Percentiles rank a stretch among this genome's conserved stretches.
Conservation (phyloP, 2,113 vertebrate genomes). For the Pangasianodon gigas region DNA sequence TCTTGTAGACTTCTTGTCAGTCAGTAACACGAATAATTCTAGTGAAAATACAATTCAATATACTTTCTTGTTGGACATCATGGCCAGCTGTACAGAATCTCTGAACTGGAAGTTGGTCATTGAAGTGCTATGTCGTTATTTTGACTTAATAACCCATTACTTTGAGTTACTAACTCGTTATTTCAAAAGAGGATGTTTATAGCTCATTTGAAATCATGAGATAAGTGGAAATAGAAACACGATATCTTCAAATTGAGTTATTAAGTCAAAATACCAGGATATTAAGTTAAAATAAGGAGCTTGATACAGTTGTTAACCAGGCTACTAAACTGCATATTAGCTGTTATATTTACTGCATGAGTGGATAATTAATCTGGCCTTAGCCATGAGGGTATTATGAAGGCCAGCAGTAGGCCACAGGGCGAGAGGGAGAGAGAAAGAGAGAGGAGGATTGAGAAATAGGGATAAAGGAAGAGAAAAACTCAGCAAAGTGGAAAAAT, state of each 20-base stretch:
- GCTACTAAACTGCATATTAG: background rate
- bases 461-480: background rate
- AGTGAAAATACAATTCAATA: background rate
- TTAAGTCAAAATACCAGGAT: background rate
- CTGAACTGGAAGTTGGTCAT: background rate
- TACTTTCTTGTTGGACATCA: background rate
- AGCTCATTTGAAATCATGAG: background rate
- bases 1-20: too few species aligned
- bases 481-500: constrained; percentile 24
- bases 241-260: background rate
- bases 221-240: background rate
- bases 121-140: background rate
- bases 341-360: constrained; percentile 26
- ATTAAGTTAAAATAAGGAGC: background rate
- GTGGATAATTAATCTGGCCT: constrained; percentile 30
- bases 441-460: background rate
- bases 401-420: background rate
- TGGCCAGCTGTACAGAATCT: background rate
- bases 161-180: too few species aligned
- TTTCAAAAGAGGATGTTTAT: background rate
- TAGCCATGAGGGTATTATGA: background rate
- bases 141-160: too few species aligned
- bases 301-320: background rate
- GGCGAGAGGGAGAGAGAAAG: background rate
- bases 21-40: background rate